A percentile compares a stretch with the other conserved stretches of the same genome.
Conservation (phyloP, 2,797 vertebrate species). For the Mastacembelus armatus region DNA sequence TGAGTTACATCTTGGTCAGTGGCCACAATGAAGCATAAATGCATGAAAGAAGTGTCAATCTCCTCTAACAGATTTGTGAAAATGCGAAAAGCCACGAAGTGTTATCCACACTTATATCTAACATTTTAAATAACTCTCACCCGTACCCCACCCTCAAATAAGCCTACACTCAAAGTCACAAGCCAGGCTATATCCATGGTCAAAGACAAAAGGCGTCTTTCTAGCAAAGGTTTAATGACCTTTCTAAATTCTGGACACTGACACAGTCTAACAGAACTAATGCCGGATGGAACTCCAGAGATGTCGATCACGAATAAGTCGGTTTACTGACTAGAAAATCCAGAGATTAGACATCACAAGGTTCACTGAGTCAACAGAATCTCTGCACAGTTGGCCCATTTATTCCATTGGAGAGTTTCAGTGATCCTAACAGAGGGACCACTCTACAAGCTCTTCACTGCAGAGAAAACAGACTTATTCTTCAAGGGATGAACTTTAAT, state of each 20-base stretch:
- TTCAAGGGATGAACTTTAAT: neutral
- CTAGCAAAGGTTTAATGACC: slow-evolving; percentile 34
- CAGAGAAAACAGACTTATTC: slow-evolving; percentile 9
- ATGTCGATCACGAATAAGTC: slow-evolving; percentile 61
- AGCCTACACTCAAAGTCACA: slow-evolving; percentile 28
- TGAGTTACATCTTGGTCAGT: slow-evolving; percentile 15
- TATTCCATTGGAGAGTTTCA: slow-evolving; percentile 55
- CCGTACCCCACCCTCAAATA: slow-evolving; percentile 28
- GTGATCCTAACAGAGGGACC: slow-evolving; percentile 55
- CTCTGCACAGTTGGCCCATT: slow-evolving; percentile 57
- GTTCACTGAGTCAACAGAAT: slow-evolving; percentile 73
- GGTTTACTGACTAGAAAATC: slow-evolving; percentile 82
- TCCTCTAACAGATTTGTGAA: slow-evolving; percentile 24
- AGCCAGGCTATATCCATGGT: slow-evolving; percentile 25
- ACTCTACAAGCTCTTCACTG: neutral
- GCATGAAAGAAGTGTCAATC: slow-evolving; percentile 41
- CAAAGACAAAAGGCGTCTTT: slow-evolving; percentile 50
- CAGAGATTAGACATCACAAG: slow-evolving; percentile 79
- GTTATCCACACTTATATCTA: slow-evolving; percentile 53
- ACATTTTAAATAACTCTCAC: slow-evolving; percentile 51
- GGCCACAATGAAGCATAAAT: slow-evolving; percentile 13
- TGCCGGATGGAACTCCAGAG: slow-evolving; percentile 35
- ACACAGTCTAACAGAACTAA: slow-evolving; percentile 43
- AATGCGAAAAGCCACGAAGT: slow-evolving; percentile 5
- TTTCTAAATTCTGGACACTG: slow-evolving; percentile 45